Evolutionary conservation across 2,888 invertebrate genomes (phyloP), one percentile per base, ranked within the genome.

Genomic region (Dolomedes plantarius): DNA sequence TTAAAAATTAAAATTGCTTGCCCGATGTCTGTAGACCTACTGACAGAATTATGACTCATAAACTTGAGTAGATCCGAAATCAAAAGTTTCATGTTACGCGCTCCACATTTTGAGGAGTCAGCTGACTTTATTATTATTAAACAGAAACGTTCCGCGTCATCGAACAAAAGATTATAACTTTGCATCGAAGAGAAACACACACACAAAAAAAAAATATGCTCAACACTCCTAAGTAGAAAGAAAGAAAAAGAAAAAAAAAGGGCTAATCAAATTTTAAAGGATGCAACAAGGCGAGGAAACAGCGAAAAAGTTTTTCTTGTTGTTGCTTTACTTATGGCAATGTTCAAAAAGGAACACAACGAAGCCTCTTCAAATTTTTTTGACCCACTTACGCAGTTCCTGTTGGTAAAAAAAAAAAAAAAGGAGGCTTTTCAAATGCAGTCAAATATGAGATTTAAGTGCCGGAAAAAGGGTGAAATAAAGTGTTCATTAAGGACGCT

Each of bases 251-350:
- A n/a, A n/a, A n/a, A n/a, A n/a, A n/a, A n/a, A n/a, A n/a, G n/a
- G n/a, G n/a, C n/a, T n/a, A n/a, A 19, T 23, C 19, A 23, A 23
- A 23, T 23, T 56, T 11, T 56, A 23, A 56, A 56, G 23, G 56
- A 56, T 56, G 56, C 56, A 56, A 23, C 56, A 56, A 56, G 56
- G 56, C 56, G 56, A 56, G 19, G 56, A 56, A 56, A 56, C 56
- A 6, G 23, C 19, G 36, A 23, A 56, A 56, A 19, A 56, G 5
- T 23, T 23, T 56, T 19, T n/a, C n/a, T n/a, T n/a, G n/a, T n/a
- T 19, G 23, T 23, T 56, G 5, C 16, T 23, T 23, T 56, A 56
- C 56, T 56, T 23, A 56, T 46, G 46, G 23, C 56, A 56, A 56
- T 5, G 56, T 16, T 56, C 56, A 5, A 16, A 46, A 56, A 56